Base-by-base conservation (phyloP, 2,888 invertebrate species). In the Campopleginae sp. region DNA sequence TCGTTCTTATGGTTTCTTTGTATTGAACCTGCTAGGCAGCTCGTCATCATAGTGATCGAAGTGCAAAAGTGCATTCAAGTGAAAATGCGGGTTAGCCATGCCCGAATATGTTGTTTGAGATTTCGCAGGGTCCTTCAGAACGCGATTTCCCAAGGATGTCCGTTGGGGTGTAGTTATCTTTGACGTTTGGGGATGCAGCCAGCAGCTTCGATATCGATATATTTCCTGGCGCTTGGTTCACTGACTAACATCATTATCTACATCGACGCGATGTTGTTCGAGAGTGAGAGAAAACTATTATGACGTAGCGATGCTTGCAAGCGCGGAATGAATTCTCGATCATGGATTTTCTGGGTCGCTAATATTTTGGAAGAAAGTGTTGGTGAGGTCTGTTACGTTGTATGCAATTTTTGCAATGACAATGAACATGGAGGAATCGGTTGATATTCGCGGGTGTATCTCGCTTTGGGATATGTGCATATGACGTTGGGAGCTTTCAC, bases 401-500 rank as follows among this genome's bases (percentile, higher is more conserved):
- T 23, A 66, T 51, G 51, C 10, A 27, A 51, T 17, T 42, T 54
- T 77, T 42, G 27, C 14, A 27, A 51, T 66, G 38, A 42, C 42
- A 51, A 51, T 6, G 17, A 77, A 51, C 51, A 38, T 42, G 51
- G 7, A 27, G 17, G 61, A 74, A 74, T 42, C 38, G 74, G 44
- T 44, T 61, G 42, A 19, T 71, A 51, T 72, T 33, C 17, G 58
- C 23, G 23, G n/a, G n/a, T 44, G 23, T 54, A 72, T 44, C 54
- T 38, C 6, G 27, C 54, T 61, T 23, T 74, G 71, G 71, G 71
- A 68, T 77, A 81, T 80, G 85, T 48, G 68, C 70, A 65, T 80
- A 63, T 65, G 71, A 33, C 70, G 65, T 31, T 51, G 65, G 44
- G 65, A 61, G 85, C 85, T 87, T 84, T 84, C 82, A 78, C 81